Evolutionary conservation across 2,888 invertebrate genomes (phyloP).

Genomic region (Leptogaster cylindrica): DNA sequence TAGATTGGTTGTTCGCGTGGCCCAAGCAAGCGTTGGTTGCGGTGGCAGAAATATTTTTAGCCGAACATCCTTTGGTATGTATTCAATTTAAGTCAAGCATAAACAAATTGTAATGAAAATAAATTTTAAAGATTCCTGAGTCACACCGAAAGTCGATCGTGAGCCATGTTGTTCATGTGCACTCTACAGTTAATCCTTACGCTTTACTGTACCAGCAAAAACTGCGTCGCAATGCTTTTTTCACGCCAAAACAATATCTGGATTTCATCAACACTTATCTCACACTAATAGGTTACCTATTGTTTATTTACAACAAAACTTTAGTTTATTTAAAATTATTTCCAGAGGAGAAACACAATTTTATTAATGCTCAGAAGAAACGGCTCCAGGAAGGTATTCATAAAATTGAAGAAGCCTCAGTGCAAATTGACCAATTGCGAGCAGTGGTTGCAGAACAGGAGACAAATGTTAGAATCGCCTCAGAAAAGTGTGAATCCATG

Average conservation of each 20-base stretch:
- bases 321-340: not conserved
- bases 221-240: constrained; percentile 81
- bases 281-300: constrained; percentile 71
- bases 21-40: constrained; percentile 86
- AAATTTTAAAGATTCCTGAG: constrained; percentile 67
- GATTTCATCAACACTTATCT: constrained; percentile 85
- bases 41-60: constrained; percentile 83
- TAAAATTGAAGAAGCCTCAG: constrained; percentile 82
- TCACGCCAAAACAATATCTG: constrained; percentile 91
- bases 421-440: constrained; percentile 80
- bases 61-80: constrained; percentile 68
- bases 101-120: too few species aligned
- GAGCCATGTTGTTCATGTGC: constrained; percentile 85
- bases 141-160: constrained; percentile 74
- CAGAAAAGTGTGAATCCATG: constrained; percentile 79
- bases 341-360: constrained; percentile 57
- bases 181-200: constrained; percentile 75
- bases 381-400: constrained; percentile 59
- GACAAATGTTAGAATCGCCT: constrained; percentile 80
- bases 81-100: too few species aligned
- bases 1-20: constrained; percentile 96
- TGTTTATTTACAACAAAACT: not conserved
- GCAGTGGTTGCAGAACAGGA: constrained; percentile 82
- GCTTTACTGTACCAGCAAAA: constrained; percentile 75
- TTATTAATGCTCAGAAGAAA: constrained; percentile 56